These are phyloP conservation scores for Orthosia incerta DNA, from an alignment of 2,888 invertebrate genomes.

Conservation along the genomic window DNA sequence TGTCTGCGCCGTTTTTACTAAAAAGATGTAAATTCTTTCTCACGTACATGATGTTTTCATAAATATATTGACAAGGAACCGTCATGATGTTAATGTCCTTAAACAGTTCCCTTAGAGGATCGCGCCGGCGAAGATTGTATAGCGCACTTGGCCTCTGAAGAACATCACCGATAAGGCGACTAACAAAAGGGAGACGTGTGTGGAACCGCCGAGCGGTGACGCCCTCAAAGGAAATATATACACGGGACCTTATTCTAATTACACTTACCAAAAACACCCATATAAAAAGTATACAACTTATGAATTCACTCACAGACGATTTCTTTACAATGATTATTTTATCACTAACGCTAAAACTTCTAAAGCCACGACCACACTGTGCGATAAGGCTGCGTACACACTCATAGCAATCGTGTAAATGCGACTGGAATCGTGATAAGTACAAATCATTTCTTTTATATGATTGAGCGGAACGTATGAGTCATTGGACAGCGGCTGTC, in stretches of 20 bases:
- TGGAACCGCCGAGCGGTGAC: no score
- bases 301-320: constrained; percentile 22
- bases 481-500: constrained; percentile 52
- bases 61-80: no score
- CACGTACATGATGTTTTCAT: no score
- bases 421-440: constrained; percentile 66
- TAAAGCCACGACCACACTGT: constrained; percentile 39
- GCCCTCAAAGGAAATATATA: no score
- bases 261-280: constrained; percentile 34
- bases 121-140: no score
- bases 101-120: no score
- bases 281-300: neutral
- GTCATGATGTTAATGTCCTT: no score
- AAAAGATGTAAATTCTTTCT: no score
- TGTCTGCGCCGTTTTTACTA: no score
- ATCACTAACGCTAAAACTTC: constrained; percentile 34
- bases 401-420: constrained; percentile 55
- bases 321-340: constrained; percentile 18
- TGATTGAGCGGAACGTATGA: constrained; percentile 53
- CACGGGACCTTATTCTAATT: neutral
- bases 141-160: no score
- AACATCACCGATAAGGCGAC: no score
- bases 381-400: constrained; percentile 56
- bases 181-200: no score
- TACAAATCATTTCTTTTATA: constrained; percentile 69